Evolutionary conservation across 1,140 invertebrate species (phyloP).

Genomic region (Trialeurodes vaporariorum): DNA sequence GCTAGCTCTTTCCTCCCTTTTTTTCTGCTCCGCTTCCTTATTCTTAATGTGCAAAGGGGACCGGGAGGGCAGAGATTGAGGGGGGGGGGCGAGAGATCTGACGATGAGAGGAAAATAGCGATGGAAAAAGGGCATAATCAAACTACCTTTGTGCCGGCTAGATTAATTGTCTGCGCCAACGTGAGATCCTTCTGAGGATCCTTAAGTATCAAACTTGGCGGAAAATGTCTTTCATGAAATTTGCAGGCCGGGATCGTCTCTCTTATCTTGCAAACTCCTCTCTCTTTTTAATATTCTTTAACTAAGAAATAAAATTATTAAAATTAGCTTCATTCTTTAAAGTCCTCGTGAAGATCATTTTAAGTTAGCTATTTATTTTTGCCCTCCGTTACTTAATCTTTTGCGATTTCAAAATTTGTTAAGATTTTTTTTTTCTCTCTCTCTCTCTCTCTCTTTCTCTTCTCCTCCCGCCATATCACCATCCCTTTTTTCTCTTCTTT

Average conservation of each 20-base stretch:
- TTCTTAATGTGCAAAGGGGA: too few species aligned
- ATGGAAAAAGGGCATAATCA: neutral
- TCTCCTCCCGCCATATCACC: too few species aligned
- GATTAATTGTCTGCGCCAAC: neutral
- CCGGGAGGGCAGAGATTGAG: too few species aligned
- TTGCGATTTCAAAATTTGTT: neutral
- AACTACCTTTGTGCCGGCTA: neutral
- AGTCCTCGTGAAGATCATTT: too few species aligned
- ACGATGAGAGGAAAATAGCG: too few species aligned
- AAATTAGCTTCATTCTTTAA: neutral
- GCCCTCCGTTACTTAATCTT: neutral
- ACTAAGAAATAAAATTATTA: constrained; percentile 1
- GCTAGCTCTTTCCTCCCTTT: neutral
- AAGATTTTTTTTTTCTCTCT: neutral
- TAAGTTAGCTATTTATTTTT: neutral
- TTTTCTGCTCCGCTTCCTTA: too few species aligned
- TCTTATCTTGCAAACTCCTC: neutral
- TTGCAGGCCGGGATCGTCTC: neutral
- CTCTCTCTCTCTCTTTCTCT: too few species aligned
- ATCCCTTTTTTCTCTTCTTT: too few species aligned
- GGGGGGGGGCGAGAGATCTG: too few species aligned
- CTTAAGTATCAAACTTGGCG: neutral
- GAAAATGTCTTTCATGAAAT: neutral
- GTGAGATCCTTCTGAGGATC: neutral
- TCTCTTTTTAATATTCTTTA: neutral